These are phyloP conservation scores for Patagioenas fasciata DNA, from an alignment of 2,113 vertebrate species.

Conservation along the genomic window DNA sequence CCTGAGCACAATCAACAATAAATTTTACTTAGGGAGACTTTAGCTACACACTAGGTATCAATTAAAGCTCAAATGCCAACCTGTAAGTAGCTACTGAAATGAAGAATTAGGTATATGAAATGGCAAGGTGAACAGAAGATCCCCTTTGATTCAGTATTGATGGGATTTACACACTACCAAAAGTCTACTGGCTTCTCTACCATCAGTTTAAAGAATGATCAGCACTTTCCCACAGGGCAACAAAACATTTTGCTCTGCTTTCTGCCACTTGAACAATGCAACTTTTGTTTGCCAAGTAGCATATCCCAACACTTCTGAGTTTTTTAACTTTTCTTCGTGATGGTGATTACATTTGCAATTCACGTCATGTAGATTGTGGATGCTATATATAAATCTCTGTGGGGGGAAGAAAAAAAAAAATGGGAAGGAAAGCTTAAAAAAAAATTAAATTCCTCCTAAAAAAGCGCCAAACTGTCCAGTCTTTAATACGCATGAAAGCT, in stretches of 20 bases:
- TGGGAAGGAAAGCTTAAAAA: background rate
- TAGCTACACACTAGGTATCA: slow-evolving; percentile 2
- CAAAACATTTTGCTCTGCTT: background rate
- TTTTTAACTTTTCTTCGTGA: background rate
- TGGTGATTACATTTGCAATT: slow-evolving; percentile 64
- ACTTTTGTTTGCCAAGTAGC: slow-evolving; percentile 15
- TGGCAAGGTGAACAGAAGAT: background rate
- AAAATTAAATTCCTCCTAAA: slow-evolving; percentile 15
- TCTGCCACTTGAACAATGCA: background rate
- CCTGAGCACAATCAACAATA: slow-evolving; percentile 56
- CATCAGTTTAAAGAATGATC: background rate
- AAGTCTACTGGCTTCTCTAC: background rate
- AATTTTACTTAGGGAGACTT: slow-evolving; percentile 61
- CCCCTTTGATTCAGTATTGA: background rate
- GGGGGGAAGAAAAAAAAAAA: too few relatives aligned
- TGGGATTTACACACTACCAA: background rate
- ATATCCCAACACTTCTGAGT: background rate
- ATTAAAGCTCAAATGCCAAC: slow-evolving; percentile 51
- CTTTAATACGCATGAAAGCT: background rate
- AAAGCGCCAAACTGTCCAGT: background rate
- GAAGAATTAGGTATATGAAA: background rate
- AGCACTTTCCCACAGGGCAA: background rate
- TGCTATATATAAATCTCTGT: slow-evolving; percentile 3
- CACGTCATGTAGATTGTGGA: background rate
- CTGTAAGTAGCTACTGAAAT: slow-evolving; percentile 21